Evolutionary conservation across 1,140 invertebrate genomes (phyloP).

Genomic region (Aphaenogaster rudis): DNA sequence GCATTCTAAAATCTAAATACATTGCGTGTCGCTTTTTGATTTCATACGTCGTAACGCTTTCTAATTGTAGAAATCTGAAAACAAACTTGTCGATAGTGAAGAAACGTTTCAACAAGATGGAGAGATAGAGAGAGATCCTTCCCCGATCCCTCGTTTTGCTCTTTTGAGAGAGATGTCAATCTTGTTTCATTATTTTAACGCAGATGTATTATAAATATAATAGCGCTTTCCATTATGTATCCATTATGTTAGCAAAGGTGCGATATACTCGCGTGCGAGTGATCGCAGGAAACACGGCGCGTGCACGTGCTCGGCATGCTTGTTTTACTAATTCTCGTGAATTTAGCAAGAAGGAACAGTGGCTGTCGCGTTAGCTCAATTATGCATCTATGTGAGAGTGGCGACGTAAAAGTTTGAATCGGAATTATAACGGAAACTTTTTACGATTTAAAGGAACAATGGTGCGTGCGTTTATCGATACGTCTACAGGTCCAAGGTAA

Average conservation of each 20-base stretch:
- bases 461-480: neutral
- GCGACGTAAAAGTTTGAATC: neutral
- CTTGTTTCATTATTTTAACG: neutral
- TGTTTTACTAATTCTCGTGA: conserved; percentile 35
- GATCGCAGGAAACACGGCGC: conserved; percentile 37
- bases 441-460: neutral
- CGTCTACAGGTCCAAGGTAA: no score
- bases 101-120: neutral
- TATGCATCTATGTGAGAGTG: neutral
- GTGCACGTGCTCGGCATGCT: conserved; percentile 42
- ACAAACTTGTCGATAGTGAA: neutral
- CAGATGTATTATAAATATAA: neutral
- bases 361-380: neutral
- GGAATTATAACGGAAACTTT: neutral
- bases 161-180: neutral
- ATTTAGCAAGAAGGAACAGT: conserved; percentile 23
- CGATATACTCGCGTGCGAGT: conserved; percentile 29
- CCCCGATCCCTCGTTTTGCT: neutral
- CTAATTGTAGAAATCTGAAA: neutral
- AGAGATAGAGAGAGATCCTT: neutral
- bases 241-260: neutral
- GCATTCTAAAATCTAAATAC: neutral
- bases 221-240: neutral
- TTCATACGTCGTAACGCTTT: no score
- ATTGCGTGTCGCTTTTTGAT: neutral